Percentiles rank a stretch among this genome's conserved stretches.
These are phyloP conservation scores for Desoria tigrina DNA, from an alignment of 2,888 invertebrate species.

Conservation along the genomic window DNA sequence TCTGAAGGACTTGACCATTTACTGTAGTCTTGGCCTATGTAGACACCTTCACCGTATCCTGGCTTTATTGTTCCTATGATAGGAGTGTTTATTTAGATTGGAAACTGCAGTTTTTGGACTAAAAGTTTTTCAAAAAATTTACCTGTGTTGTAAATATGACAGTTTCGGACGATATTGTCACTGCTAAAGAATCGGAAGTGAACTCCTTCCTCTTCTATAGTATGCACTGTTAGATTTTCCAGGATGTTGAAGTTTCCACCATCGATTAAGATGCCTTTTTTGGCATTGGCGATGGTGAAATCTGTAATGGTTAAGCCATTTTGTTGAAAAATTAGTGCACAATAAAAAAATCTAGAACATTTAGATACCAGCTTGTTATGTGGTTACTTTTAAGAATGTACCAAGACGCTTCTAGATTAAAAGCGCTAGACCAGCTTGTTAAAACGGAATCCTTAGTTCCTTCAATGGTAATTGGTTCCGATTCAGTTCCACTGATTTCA, in stretches of 20 bases:
- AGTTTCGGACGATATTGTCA: slow-evolving; percentile 33
- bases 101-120: background rate
- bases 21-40: slow-evolving; percentile 42
- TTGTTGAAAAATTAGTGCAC: background rate
- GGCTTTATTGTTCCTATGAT: slow-evolving; percentile 29
- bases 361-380: no score
- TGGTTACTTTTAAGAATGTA: slow-evolving; percentile 28
- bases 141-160: slow-evolving; percentile 37
- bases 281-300: slow-evolving; percentile 38
- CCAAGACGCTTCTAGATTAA: slow-evolving; percentile 41
- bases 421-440: slow-evolving; percentile 38
- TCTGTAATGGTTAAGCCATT: slow-evolving; percentile 11
- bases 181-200: slow-evolving; percentile 43
- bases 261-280: slow-evolving; percentile 43
- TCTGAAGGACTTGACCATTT: slow-evolving; percentile 35
- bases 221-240: slow-evolving; percentile 36
- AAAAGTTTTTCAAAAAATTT: background rate
- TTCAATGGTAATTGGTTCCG: slow-evolving; percentile 34
- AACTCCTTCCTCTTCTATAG: slow-evolving; percentile 43
- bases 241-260: slow-evolving; percentile 42
- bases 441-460: slow-evolving; percentile 33
- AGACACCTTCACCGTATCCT: slow-evolving; percentile 46
- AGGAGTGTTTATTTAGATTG: no score
- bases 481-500: slow-evolving; percentile 29
- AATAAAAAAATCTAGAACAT: no score